These are phyloP conservation scores for Sarcophaga peregrina DNA, from an alignment of 1,140 invertebrate genomes.

Conservation along the genomic window DNA sequence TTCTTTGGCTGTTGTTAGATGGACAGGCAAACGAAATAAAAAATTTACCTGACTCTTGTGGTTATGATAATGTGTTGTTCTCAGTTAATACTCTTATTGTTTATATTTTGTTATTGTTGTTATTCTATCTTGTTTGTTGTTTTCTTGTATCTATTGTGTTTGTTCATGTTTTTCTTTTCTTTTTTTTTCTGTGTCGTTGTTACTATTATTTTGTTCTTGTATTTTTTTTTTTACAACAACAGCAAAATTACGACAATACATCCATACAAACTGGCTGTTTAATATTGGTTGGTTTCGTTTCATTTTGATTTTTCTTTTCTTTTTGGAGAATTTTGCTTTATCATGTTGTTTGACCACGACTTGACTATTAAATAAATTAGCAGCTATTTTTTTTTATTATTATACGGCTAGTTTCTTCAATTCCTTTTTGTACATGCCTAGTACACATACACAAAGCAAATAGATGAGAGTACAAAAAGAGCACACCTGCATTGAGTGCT, in stretches of 20 bases:
- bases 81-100: constrained; percentile 40
- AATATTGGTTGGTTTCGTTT: constrained; percentile 11
- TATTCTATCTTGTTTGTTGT: not conserved
- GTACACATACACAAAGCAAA: not conserved
- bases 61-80: constrained; percentile 36
- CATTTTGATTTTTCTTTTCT: not conserved
- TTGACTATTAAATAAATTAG: constrained; percentile 43
- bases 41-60: constrained; percentile 35
- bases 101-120: not conserved
- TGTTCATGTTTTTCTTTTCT: not conserved
- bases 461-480: not conserved
- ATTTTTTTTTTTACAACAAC: not conserved
- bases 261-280: not conserved
- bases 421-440: not conserved
- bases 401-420: not conserved
- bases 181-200: not conserved
- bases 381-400: constrained; percentile 35
- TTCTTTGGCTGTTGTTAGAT: no score
- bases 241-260: not conserved
- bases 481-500: not conserved
- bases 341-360: constrained; percentile 43
- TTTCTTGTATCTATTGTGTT: not conserved
- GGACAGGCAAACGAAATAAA: not conserved
- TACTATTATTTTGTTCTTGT: not conserved
- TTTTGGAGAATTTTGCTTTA: constrained; percentile 17